Conservation (phyloP, 2,888 invertebrate genomes). For the Caprella mutica region DNA sequence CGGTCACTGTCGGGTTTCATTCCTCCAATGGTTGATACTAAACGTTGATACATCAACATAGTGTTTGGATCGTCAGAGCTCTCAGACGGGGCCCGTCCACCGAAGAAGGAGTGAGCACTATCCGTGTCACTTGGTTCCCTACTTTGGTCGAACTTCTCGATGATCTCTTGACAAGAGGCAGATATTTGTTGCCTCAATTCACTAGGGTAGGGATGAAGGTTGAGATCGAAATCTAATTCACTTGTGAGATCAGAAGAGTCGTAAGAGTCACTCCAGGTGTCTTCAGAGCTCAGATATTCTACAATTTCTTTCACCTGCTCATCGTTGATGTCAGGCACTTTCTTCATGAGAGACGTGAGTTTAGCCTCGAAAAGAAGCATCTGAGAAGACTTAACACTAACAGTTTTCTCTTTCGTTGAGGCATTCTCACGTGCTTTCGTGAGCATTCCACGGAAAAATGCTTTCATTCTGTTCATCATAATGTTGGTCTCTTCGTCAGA, state of each 20-base stretch:
- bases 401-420: constrained; percentile 21
- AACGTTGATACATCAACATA: constrained; percentile 71
- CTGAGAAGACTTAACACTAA: constrained; percentile 58
- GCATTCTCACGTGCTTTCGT: constrained; percentile 44
- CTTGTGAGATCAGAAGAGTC: constrained; percentile 86
- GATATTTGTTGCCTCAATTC: constrained; percentile 68
- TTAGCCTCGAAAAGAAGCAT: constrained; percentile 80
- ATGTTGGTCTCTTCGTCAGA: constrained; percentile 86
- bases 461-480: constrained; percentile 90
- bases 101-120: constrained; percentile 27
- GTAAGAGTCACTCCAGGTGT: constrained; percentile 86
- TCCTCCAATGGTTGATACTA: constrained; percentile 60
- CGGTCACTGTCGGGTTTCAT: constrained; percentile 49
- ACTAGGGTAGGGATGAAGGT: constrained; percentile 35
- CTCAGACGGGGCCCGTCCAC: constrained; percentile 23
- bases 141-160: constrained; percentile 62
- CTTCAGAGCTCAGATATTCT: constrained; percentile 81
- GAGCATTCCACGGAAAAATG: constrained; percentile 84
- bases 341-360: constrained; percentile 79
- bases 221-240: constrained; percentile 50
- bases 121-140: constrained; percentile 31
- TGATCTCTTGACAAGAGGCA: constrained; percentile 75
- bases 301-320: constrained; percentile 84
- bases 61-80: constrained; percentile 48
- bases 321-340: constrained; percentile 78